Base-by-base conservation (phyloP, 2,888 invertebrate genomes). In the Notodromas monacha region DNA sequence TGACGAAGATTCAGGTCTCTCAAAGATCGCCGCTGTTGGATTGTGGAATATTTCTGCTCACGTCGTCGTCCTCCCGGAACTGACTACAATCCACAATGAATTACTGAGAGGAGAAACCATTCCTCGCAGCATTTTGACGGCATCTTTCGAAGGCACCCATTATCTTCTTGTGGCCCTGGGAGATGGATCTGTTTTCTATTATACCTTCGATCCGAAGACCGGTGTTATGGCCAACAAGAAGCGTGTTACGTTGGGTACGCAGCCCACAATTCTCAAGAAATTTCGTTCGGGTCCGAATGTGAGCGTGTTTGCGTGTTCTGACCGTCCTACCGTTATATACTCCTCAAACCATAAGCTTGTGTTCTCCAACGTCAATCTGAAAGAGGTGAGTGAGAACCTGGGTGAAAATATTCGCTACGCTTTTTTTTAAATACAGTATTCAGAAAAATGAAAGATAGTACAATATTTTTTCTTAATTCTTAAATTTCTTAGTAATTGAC, bases 271-370 rank as follows among this genome's bases (percentile, higher is more conserved):
- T 10, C 54, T 96, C 32, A 61, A 70, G 36, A 74, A 76, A 4
- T 92, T 96, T 48, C 63, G 69, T 38, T 73, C 77, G 0, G 57
- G 74, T 31, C 68, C 76, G 10, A 6, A 21, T 6, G n/a, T 8
- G 6, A 21, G 21, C n/a, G 86, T 96, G 16, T 96, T 96, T 55
- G 96, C 89, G 13, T 96, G 96, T 49, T 89, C 86, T 0, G 92
- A 96, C 51, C 62, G 92, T 30, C 92, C 92, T 1, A 89, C 92
- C 0, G 92, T 96, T 10, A 89, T 96, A 39, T 96, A 92, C 55
- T 89, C 86, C 4, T 84, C 84, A n/a, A 89, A 89, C 53, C 81
- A 86, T 48, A 89, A 89, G 50, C 59, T 89, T 16, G 86, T 89
- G 3, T 89, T 89, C 52, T 86, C 86, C n/a, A 92, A 89, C 51